Base-by-base conservation (phyloP, 2,113 vertebrate species). In the Carassius auratus region DNA sequence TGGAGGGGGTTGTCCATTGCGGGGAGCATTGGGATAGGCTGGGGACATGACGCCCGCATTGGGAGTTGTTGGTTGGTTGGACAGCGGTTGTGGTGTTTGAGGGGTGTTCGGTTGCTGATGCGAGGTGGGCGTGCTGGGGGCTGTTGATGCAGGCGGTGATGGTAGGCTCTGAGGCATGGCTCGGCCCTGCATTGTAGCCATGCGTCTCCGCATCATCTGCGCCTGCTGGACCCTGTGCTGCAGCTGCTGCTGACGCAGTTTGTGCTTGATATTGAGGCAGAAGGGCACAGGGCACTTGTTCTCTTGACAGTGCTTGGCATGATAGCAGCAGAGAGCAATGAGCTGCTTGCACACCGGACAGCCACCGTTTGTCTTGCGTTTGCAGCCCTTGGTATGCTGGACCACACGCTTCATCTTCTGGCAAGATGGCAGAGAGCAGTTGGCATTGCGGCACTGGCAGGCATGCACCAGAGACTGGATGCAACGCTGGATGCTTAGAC, bases 401-500 rank as follows among this genome's bases (percentile, higher is more conserved):
- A 99, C 98, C 21, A 99, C 97, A 68, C 98, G 95, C 92, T 99
- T 99, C 98, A 99, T 99, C 95, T 99, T 99, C 96, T 98, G 98
- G 94, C 98, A 99, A 92, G 98, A 99, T 0, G 97, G 97, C 90
- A 99, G 89, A 0, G 97, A 97, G 93, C 98, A 99, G 94, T 99
- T 99, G 92, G 98, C 98, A 0, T 99, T 99, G 95, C 97, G 97
- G 91, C 98, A 99, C 96, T 99, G 98, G 92, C 98, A 99, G 79
- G 98, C 98, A 0, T 99, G 98, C 84, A 99, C 98, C 83, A 99
- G 94, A 8, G 98, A 99, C 95, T 99, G 98, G 89, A 99, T 99
- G 94, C 98, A 99, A 90, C 98, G 96, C 88, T 99, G 98, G 93
- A 99, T 99, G 93, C 98, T 99, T 76, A 99, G 93, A 15, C 97